Conservation (phyloP, 2,113 vertebrate species). For the Gallinago media region DNA sequence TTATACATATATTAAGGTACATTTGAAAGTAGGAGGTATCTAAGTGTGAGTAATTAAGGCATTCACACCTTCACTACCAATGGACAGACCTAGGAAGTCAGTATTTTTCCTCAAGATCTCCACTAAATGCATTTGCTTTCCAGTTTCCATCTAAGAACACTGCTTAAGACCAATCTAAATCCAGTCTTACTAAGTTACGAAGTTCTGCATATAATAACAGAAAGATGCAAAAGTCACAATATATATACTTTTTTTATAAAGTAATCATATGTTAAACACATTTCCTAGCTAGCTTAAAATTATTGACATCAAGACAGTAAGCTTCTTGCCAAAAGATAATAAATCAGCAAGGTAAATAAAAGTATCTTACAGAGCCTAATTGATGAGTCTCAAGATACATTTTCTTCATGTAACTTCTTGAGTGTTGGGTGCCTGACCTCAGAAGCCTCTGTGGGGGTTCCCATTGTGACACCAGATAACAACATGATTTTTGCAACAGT, state of each 20-base stretch:
- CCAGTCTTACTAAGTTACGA: not conserved
- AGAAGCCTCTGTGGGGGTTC: not conserved
- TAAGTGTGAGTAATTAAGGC: not conserved
- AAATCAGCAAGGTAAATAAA: not conserved
- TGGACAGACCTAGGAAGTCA: not conserved
- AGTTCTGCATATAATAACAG: not conserved
- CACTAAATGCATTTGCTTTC: not conserved
- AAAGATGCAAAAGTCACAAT: not conserved
- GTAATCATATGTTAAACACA: not conserved
- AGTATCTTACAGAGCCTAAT: not conserved
- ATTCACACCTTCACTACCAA: not conserved
- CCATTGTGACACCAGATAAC: not conserved
- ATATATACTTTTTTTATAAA: not conserved
- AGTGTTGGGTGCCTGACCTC: not conserved
- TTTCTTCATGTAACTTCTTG: not conserved
- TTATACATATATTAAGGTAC: not conserved
- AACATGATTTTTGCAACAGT: not conserved
- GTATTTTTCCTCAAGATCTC: not conserved
- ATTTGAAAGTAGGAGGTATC: not conserved
- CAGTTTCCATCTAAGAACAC: not conserved
- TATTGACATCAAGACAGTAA: not conserved
- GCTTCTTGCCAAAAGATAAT: not conserved
- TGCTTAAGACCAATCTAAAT: not conserved
- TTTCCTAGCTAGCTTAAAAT: not conserved
- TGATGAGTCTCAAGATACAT: not conserved